Percentiles rank a stretch among this genome's conserved stretches.
phyloP scores from a whole-genome alignment of 2,797 vertebrate genomes.

The Gymnocypris eckloni region DNA sequence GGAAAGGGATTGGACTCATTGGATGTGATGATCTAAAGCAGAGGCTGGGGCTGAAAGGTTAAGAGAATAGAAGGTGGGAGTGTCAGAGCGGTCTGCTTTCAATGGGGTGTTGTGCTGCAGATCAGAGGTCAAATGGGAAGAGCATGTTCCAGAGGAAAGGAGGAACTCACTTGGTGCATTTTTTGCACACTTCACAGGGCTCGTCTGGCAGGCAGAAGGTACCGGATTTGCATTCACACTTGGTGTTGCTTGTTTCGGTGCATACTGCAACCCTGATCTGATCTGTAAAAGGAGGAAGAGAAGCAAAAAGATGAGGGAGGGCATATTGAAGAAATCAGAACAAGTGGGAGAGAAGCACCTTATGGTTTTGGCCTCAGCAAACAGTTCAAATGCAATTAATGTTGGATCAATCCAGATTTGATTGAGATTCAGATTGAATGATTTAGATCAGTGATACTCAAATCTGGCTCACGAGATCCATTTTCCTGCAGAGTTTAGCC shows the following conservation, averaged over 20 bases:
- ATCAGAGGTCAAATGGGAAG: slow-evolving; percentile 14
- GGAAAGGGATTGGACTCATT: slow-evolving; percentile 38
- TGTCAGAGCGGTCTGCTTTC: background rate
- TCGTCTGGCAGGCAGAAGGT: slow-evolving; percentile 81
- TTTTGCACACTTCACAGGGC: slow-evolving; percentile 84
- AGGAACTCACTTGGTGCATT: slow-evolving; percentile 75
- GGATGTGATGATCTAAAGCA: slow-evolving; percentile 18
- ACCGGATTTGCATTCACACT: slow-evolving; percentile 74
- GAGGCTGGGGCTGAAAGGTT: slow-evolving; percentile 29
- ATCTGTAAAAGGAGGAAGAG: slow-evolving; percentile 66
- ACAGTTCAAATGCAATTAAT: background rate
- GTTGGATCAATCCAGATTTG: background rate
- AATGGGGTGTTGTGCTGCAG: slow-evolving; percentile 4
- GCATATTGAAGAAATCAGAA: background rate
- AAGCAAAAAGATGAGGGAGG: background rate
- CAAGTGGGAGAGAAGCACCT: background rate
- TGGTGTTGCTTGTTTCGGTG: slow-evolving; percentile 73
- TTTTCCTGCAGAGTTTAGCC: too few relatives aligned
- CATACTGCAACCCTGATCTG: slow-evolving; percentile 71
- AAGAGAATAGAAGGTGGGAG: slow-evolving; percentile 18
- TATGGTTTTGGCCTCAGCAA: background rate
- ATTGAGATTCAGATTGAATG: background rate
- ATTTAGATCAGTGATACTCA: background rate
- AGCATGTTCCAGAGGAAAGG: background rate
- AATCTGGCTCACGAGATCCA: too few relatives aligned